Evolutionary conservation across 1,140 invertebrate species (phyloP).

Genomic region (Schmidtea mediterranea): DNA sequence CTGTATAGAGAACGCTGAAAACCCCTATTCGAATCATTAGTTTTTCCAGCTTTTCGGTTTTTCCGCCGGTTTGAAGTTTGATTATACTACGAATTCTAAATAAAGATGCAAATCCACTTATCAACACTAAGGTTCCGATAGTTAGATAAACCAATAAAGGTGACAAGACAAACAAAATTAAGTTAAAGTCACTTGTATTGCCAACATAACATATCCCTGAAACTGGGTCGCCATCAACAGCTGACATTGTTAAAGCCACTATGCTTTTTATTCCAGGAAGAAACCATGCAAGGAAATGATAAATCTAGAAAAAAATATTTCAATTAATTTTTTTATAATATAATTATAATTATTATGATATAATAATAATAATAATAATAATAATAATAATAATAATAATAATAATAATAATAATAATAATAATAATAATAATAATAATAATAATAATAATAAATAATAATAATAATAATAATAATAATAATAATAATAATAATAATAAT

Average conservation of each 20-base stretch:
- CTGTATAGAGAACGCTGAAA: slow-evolving; percentile 62
- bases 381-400: too few species aligned
- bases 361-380: too few species aligned
- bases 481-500: too few species aligned
- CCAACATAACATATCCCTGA: slow-evolving; percentile 87
- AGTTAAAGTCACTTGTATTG: slow-evolving; percentile 31
- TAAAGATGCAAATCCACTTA: slow-evolving; percentile 75
- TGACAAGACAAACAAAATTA: slow-evolving; percentile 57
- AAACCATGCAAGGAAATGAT: slow-evolving; percentile 82
- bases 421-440: too few species aligned
- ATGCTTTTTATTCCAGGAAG: slow-evolving; percentile 61
- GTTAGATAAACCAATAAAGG: slow-evolving; percentile 69
- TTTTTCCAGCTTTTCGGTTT: slow-evolving; percentile 82
- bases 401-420: too few species aligned
- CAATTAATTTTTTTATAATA: too few species aligned
- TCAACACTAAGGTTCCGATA: slow-evolving; percentile 63
- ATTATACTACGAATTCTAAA: slow-evolving; percentile 78
- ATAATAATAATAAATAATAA: too few species aligned
- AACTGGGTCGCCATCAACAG: slow-evolving; percentile 80
- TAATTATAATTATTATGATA: too few species aligned
- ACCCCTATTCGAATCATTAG: slow-evolving; percentile 82
- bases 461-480: too few species aligned
- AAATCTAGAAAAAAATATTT: slow-evolving; percentile 22
- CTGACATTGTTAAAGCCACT: slow-evolving; percentile 63
- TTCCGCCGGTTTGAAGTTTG: slow-evolving; percentile 44